A percentile compares a stretch with the other conserved stretches of the same genome.
These are phyloP conservation scores for Salvelinus alpinus DNA, from an alignment of 2,113 vertebrate species.

Conservation along the genomic window DNA sequence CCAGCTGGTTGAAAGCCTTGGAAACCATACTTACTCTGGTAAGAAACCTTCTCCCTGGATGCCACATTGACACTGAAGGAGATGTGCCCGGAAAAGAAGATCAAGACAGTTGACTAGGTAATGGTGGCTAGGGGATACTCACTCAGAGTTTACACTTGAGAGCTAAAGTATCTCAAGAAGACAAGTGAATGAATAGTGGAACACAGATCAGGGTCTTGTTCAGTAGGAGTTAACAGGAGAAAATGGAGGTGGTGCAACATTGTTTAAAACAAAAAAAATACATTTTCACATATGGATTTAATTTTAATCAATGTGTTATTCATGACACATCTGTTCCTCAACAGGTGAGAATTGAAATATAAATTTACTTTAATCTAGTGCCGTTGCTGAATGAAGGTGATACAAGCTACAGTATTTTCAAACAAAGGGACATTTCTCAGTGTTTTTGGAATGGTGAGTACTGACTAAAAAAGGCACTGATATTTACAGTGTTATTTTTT, in stretches of 20 bases:
- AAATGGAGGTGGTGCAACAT: neutral
- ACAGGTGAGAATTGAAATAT: slow-evolving; percentile 22
- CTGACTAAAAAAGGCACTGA: slow-evolving; percentile 30
- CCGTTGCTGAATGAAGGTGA: slow-evolving; percentile 12
- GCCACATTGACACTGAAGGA: slow-evolving; percentile 64
- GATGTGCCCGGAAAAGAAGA: slow-evolving; percentile 65
- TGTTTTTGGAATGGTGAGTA: slow-evolving; percentile 14
- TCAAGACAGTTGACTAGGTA: slow-evolving; percentile 41
- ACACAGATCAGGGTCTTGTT: too few species aligned
- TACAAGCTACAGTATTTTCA: neutral
- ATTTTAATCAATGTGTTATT: neutral
- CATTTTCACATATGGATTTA: neutral
- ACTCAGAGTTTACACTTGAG: too few species aligned
- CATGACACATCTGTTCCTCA: neutral
- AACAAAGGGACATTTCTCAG: neutral
- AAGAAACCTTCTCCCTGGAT: slow-evolving; percentile 74
- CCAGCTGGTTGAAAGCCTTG: slow-evolving; percentile 87
- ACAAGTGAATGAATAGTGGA: too few species aligned
- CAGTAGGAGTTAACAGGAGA: too few species aligned
- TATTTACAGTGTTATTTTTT: slow-evolving; percentile 17
- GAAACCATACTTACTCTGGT: slow-evolving; percentile 76
- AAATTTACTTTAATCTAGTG: slow-evolving; percentile 10
- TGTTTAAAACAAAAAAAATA: neutral
- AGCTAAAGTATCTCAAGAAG: too few species aligned
- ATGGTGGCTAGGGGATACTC: neutral